phyloP scores from a whole-genome alignment of 1,140 invertebrate species.

The Megalonaias nervosa region DNA sequence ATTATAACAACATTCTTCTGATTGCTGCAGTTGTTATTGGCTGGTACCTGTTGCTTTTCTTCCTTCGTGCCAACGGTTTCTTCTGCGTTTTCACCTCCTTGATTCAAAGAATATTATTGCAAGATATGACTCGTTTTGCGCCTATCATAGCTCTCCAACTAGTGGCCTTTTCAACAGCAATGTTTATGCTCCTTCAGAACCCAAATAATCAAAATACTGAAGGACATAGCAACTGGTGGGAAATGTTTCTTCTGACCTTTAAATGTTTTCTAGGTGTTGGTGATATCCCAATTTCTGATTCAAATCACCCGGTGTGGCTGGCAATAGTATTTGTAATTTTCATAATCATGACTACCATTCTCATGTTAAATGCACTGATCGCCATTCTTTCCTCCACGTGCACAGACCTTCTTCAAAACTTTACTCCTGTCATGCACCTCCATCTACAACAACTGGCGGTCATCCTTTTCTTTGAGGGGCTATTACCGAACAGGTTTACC shows the following conservation, averaged over 20 bases:
- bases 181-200: constrained; percentile 35
- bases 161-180: constrained; percentile 48
- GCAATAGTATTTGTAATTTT: constrained; percentile 48
- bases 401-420: constrained; percentile 42
- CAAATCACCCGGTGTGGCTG: constrained; percentile 40
- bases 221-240: too few relatives aligned
- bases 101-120: constrained; percentile 42
- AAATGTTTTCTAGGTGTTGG: constrained; percentile 54
- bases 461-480: constrained; percentile 51
- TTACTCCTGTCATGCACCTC: constrained; percentile 43
- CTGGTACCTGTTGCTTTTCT: constrained; percentile 48
- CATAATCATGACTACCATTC: constrained; percentile 50
- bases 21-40: constrained; percentile 40
- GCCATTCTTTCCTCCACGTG: constrained; percentile 62
- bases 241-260: constrained; percentile 33
- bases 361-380: constrained; percentile 57
- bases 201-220: neutral
- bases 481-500: constrained; percentile 13
- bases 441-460: constrained; percentile 34
- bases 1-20: constrained; percentile 17
- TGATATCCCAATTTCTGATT: constrained; percentile 43
- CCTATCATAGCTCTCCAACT: constrained; percentile 44
- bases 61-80: constrained; percentile 30
- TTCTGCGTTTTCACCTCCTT: constrained; percentile 52
- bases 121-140: constrained; percentile 43